Evolutionary conservation across 2,888 invertebrate species (phyloP).

Genomic region (Leucophenga montana): DNA sequence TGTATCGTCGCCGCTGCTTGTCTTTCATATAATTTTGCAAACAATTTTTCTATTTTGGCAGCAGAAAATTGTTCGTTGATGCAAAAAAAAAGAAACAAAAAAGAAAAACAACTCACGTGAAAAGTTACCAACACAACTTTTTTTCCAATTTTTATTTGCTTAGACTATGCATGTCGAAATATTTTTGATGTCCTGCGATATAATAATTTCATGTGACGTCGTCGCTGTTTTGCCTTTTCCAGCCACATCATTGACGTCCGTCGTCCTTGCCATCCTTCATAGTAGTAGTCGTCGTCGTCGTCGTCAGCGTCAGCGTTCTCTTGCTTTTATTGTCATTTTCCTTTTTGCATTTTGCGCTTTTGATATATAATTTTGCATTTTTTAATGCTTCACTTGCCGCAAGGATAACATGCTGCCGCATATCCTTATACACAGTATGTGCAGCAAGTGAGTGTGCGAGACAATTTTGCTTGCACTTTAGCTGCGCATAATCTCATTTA

Average conservation of each 20-base stretch:
- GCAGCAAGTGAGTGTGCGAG: neutral
- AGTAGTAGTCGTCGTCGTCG: constrained; percentile 42
- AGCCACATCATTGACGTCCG: constrained; percentile 22
- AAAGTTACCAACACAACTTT: neutral
- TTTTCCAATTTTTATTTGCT: neutral
- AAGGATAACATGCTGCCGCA: constrained; percentile 27
- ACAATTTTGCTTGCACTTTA: constrained; percentile 53
- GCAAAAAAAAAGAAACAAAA: neutral
- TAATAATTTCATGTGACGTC: constrained; percentile 66
- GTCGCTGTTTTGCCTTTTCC: constrained; percentile 29
- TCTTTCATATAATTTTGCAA: constrained; percentile 26
- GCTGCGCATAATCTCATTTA: constrained; percentile 69
- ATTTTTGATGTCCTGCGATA: constrained; percentile 46
- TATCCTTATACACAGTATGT: neutral
- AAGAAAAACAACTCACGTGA: no score
- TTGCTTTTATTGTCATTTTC: constrained; percentile 20
- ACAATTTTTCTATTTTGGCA: constrained; percentile 2
- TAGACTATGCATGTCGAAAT: constrained; percentile 21
- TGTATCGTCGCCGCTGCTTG: neutral
- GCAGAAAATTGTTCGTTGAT: no score
- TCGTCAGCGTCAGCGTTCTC: constrained; percentile 6
- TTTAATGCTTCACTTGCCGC: constrained; percentile 65
- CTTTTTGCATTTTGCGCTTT: constrained; percentile 54
- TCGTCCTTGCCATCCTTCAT: constrained; percentile 18
- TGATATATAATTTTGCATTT: constrained; percentile 67